A percentile compares a stretch with the other conserved stretches of the same genome.
Evolutionary conservation across 2,113 vertebrate species (phyloP).

Genomic region (Danionella cerebrum): DNA sequence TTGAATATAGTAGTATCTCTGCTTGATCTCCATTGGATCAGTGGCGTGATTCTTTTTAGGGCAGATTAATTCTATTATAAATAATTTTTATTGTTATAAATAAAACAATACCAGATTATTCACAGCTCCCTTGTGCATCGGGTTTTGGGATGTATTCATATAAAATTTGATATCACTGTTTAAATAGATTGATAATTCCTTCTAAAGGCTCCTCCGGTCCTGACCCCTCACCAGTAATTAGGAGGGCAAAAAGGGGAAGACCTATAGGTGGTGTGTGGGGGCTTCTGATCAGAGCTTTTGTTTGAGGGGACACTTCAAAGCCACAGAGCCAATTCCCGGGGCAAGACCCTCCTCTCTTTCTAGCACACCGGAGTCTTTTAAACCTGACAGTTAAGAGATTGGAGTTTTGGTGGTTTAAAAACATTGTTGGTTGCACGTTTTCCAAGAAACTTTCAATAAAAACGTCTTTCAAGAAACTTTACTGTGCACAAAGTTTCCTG

Average conservation of each 20-base stretch:
- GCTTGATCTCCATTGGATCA: neutral
- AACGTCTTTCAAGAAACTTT: too few relatives aligned
- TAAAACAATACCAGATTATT: too few relatives aligned
- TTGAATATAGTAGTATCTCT: conserved; percentile 9
- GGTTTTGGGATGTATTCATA: too few relatives aligned
- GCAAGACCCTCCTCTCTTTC: conserved; percentile 13
- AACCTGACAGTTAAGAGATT: conserved; percentile 28
- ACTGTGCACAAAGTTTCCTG: too few relatives aligned
- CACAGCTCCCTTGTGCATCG: too few relatives aligned
- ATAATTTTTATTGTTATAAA: too few relatives aligned
- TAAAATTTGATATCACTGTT: too few relatives aligned
- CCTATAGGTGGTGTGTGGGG: neutral
- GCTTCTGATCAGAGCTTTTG: conserved; percentile 40
- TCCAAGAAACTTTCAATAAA: too few relatives aligned
- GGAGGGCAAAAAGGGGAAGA: neutral
- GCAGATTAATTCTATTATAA: too few relatives aligned
- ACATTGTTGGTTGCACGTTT: too few relatives aligned
- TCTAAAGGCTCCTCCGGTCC: neutral
- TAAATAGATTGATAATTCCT: neutral
- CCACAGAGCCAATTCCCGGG: neutral
- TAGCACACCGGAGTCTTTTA: conserved; percentile 37
- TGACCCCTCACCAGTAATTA: neutral
- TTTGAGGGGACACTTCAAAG: conserved; percentile 49
- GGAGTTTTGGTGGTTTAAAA: neutral
- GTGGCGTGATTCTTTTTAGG: too few relatives aligned